phyloP scores from a whole-genome alignment of 2,113 vertebrate genomes.

The Aythya baeri region DNA sequence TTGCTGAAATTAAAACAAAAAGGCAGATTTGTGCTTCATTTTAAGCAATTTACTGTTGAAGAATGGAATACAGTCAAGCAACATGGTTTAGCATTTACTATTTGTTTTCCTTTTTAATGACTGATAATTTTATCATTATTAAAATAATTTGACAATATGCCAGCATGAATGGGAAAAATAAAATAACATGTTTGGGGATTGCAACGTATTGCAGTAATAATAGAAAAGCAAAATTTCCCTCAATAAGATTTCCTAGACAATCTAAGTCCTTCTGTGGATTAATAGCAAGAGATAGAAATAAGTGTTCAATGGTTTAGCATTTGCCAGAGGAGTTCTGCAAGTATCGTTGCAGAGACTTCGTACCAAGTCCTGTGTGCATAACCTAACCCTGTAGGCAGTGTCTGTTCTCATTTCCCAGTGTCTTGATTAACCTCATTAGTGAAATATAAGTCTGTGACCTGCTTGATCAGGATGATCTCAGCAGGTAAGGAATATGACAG shows the following conservation, averaged over 20 bases:
- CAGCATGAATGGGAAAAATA: neutral
- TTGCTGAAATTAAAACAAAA: neutral
- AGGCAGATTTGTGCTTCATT: neutral
- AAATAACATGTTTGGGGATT: neutral
- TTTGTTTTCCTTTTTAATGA: neutral
- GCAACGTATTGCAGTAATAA: neutral
- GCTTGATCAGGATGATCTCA: neutral
- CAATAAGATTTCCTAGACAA: neutral
- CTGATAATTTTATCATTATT: neutral
- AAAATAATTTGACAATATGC: neutral
- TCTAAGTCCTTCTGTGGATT: neutral
- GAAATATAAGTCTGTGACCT: constrained; percentile 24
- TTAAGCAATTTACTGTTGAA: neutral
- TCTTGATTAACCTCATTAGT: constrained; percentile 47
- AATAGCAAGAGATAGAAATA: neutral
- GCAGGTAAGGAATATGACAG: neutral
- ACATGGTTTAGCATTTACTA: neutral
- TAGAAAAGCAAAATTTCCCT: neutral
- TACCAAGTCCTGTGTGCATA: neutral
- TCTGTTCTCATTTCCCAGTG: constrained; percentile 20
- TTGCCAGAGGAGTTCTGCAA: neutral
- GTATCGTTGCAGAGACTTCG: neutral
- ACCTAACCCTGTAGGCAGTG: neutral
- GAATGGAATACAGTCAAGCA: neutral
- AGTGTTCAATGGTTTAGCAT: neutral